Base-by-base conservation (phyloP, 2,113 vertebrate species). In the Dromas ardeola region DNA sequence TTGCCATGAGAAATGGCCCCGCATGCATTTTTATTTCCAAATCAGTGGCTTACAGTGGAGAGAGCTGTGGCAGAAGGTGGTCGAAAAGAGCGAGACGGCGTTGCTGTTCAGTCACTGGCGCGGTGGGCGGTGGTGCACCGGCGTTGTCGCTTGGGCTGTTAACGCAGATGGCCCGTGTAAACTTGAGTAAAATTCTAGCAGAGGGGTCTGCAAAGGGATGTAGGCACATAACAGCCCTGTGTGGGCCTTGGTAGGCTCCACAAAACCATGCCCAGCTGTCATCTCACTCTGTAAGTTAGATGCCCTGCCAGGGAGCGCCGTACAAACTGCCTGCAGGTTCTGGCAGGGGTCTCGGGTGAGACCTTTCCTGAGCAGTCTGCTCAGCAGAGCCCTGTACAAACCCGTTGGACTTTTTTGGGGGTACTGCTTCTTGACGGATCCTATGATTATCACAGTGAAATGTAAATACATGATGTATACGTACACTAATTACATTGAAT, bases 161-260 rank as follows among this genome's bases (percentile, higher is more conserved):
- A 72, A 74, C 56, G 81, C 86, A 92, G 90, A 88, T 86, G 92
- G 93, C 71, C 94, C 20, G 53, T 62, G 81, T 95, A 91, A 95
- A 89, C 78, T 93, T 49, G 70, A 84, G 80, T 76, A 66, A 85
- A 92, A 89, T 80, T 82, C 84, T 66, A 62, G 71, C 67, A 86
- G 74, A 92, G 81, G 95, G 90, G 74, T 90, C 81, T 96, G 85
- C 92, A 77, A 59, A 90, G 74, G 88, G 85, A 76, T 42, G 49
- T 29, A 85, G 90, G 84, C 89, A 73, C 47, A 38, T 30, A 53
- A 47, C 50, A 93, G 70, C 19, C 34, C 73, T 91, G 81, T 82
- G 93, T 95, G 87, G 93, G 92, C 87, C 84, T 87, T 88, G 85
- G 84, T 72, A 90, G 95, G 85, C 90, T 86, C 95, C 92, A 86